Evolutionary conservation across 2,113 vertebrate genomes (phyloP).

Genomic region (Anoplopoma fimbria): DNA sequence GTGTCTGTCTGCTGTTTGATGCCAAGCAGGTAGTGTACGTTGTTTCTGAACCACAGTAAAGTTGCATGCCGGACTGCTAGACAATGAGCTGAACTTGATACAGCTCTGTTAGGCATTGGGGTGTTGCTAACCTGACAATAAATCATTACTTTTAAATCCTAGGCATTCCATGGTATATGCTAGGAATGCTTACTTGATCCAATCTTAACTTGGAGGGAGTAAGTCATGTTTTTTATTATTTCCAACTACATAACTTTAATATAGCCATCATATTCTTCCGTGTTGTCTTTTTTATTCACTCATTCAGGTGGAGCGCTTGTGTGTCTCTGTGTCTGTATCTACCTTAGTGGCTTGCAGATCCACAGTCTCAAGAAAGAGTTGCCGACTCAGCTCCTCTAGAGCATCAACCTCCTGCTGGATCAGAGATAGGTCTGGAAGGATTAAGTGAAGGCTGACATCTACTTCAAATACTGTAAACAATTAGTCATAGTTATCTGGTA

Average conservation of each 20-base stretch:
- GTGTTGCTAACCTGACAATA: not conserved
- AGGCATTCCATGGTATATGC: not conserved
- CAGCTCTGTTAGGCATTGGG: no score
- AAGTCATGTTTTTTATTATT: not conserved
- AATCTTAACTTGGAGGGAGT: not conserved
- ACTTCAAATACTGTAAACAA: not conserved
- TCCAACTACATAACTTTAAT: not conserved
- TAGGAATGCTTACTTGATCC: not conserved
- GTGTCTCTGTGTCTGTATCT: not conserved
- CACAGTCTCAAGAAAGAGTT: conserved; percentile 98
- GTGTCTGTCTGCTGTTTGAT: not conserved
- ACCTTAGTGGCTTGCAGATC: conserved; percentile 98
- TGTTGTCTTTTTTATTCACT: not conserved
- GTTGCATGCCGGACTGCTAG: not conserved
- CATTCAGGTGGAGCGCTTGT: not conserved
- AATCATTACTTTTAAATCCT: not conserved
- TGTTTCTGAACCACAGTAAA: not conserved
- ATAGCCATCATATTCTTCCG: not conserved
- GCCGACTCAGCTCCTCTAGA: conserved; percentile 95
- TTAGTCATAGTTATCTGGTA: not conserved
- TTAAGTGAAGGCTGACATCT: conserved; percentile 61
- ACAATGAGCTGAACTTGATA: not conserved
- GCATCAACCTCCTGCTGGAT: conserved; percentile 99
- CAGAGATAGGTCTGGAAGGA: conserved; percentile 89
- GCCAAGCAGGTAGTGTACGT: not conserved